Evolutionary conservation across 2,888 invertebrate genomes (phyloP).

Genomic region (Platypus cylindrus): DNA sequence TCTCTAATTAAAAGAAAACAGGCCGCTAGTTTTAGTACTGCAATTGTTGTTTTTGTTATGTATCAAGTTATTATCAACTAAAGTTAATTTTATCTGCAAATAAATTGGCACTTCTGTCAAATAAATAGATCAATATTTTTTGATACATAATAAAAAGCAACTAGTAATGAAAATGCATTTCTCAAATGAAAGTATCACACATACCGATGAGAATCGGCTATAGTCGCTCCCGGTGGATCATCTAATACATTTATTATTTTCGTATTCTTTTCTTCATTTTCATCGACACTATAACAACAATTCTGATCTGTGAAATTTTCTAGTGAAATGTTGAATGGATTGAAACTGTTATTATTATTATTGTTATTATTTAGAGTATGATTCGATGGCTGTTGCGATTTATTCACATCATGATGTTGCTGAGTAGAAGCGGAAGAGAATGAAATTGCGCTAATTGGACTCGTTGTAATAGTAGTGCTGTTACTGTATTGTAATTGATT

Average conservation of each 20-base stretch:
- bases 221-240: constrained; percentile 28
- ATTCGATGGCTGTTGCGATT: constrained; percentile 23
- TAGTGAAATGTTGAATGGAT: constrained; percentile 53
- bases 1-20: too few species aligned
- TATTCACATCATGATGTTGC: constrained; percentile 40
- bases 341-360: constrained; percentile 38
- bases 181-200: constrained; percentile 19
- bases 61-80: too few species aligned
- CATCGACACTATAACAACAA: constrained; percentile 31
- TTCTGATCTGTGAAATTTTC: constrained; percentile 32
- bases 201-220: constrained; percentile 36
- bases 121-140: too few species aligned
- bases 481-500: constrained; percentile 21
- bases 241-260: constrained; percentile 38
- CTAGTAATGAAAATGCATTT: too few species aligned
- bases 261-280: constrained; percentile 36
- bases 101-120: too few species aligned
- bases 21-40: too few species aligned
- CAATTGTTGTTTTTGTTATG: too few species aligned
- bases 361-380: constrained; percentile 2
- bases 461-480: constrained; percentile 28
- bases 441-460: constrained; percentile 38
- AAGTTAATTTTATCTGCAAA: too few species aligned
- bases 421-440: too few species aligned
- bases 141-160: too few species aligned